Evolutionary conservation across 2,888 invertebrate genomes (phyloP).

Genomic region (Oligia fasciuncula): DNA sequence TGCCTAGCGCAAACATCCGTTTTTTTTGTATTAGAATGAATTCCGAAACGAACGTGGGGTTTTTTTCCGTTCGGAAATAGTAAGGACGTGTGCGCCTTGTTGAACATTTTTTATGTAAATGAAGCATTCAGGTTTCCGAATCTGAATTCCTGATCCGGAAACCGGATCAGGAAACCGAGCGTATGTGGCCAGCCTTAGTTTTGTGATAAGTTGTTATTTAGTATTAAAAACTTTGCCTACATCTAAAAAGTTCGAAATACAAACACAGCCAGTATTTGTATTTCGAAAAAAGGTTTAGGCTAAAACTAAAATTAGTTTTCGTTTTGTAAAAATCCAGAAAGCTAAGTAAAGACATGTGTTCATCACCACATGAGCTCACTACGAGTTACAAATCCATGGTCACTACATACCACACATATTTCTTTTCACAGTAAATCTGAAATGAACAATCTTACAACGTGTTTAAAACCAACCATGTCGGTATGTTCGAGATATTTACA

Average conservation of each 20-base stretch:
- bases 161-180: too few species aligned
- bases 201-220: not conserved
- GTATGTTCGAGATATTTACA: not conserved
- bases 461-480: not conserved
- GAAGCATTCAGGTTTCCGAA: too few species aligned
- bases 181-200: too few species aligned
- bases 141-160: too few species aligned
- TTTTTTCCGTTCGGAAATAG: too few species aligned
- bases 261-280: not conserved
- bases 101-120: too few species aligned
- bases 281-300: not conserved
- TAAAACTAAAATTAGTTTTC: not conserved
- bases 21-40: too few species aligned
- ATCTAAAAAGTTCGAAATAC: not conserved
- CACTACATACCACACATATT: not conserved
- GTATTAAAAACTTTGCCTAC: too few species aligned
- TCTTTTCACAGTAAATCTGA: not conserved
- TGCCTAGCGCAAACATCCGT: too few species aligned
- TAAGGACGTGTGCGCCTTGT: too few species aligned
- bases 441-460: not conserved
- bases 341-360: not conserved
- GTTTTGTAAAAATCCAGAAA: not conserved
- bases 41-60: too few species aligned
- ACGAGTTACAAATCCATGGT: not conserved
- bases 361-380: not conserved